Percentiles rank a stretch among this genome's conserved stretches.
These are phyloP conservation scores for Anabas testudineus DNA, from an alignment of 2,797 vertebrate genomes.

Conservation along the genomic window DNA sequence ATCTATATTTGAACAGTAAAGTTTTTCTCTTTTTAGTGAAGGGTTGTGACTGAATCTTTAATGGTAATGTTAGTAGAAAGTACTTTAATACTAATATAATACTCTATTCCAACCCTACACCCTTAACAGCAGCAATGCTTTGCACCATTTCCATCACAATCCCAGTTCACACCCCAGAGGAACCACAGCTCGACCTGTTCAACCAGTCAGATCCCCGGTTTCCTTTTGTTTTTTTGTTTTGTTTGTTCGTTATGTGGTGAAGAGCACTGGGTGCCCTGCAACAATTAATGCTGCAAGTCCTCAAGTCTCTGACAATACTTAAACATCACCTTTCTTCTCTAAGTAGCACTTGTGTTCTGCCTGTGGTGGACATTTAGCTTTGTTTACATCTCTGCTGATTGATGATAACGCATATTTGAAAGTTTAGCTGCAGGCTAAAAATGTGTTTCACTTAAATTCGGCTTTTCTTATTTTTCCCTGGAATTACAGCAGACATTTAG, in stretches of 20 bases:
- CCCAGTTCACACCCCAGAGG: conserved; percentile 11
- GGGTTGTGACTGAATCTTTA: background rate
- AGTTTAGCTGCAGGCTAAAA: conserved; percentile 45
- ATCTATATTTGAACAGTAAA: conserved; percentile 79
- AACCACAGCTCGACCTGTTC: conserved; percentile 29
- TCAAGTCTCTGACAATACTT: too few relatives aligned
- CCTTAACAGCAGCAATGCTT: background rate
- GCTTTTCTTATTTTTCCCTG: conserved; percentile 18
- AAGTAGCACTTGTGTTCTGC: conserved; percentile 35
- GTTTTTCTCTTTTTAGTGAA: conserved; percentile 32
- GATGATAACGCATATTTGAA: conserved; percentile 47
- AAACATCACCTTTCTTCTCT: conserved; percentile 35
- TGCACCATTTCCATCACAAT: conserved; percentile 8
- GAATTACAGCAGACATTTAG: conserved; percentile 37
- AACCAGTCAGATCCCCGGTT: conserved; percentile 21
- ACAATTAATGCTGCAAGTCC: conserved; percentile 36
- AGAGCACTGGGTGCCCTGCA: conserved; percentile 21
- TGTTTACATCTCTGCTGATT: conserved; percentile 63
- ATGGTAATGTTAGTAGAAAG: background rate
- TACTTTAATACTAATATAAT: too few relatives aligned
- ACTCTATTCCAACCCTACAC: background rate
- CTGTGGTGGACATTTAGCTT: conserved; percentile 48
- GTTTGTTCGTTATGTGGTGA: conserved; percentile 16
- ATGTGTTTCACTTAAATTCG: conserved; percentile 40
- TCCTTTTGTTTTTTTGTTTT: too few relatives aligned